These are phyloP conservation scores for Clamator glandarius DNA, from an alignment of 2,797 vertebrate species.

Conservation along the genomic window DNA sequence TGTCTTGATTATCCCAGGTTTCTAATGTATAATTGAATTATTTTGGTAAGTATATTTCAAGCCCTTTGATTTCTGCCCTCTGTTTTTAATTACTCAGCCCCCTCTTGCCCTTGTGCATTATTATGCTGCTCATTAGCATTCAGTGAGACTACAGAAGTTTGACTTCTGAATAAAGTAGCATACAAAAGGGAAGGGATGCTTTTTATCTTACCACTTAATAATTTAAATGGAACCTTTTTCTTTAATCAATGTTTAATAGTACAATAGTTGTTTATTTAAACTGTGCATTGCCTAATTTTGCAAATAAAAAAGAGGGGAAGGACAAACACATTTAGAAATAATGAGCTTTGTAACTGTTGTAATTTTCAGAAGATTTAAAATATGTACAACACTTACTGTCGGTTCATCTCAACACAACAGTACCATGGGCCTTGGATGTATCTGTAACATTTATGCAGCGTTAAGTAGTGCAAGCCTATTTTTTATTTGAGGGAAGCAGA, in stretches of 20 bases:
- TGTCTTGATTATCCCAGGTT: conserved; percentile 59
- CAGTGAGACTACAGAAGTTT: conserved; percentile 71
- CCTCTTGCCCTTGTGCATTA: conserved; percentile 73
- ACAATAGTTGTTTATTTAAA: conserved; percentile 69
- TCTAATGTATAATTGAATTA: conserved; percentile 73
- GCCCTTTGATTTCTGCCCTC: conserved; percentile 73
- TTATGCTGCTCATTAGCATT: conserved; percentile 76
- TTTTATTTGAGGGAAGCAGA: conserved; percentile 50
- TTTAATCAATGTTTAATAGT: conserved; percentile 72
- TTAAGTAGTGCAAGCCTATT: conserved; percentile 20
- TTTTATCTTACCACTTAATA: conserved; percentile 74
- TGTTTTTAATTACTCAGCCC: conserved; percentile 76
- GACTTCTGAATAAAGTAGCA: conserved; percentile 73
- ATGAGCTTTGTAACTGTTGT: conserved; percentile 43
- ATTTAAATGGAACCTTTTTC: conserved; percentile 60
- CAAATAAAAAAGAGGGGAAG: conserved; percentile 52
- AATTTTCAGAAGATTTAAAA: conserved; percentile 47
- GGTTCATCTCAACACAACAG: not conserved
- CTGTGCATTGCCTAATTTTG: conserved; percentile 26
- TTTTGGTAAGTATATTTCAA: conserved; percentile 75
- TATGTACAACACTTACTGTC: not conserved
- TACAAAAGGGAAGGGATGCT: conserved; percentile 66
- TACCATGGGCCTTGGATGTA: not conserved
- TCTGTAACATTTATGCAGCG: conserved; percentile 20
- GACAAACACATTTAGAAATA: conserved; percentile 57